Percentiles rank a stretch among this genome's conserved stretches.
Conservation (phyloP, 2,888 invertebrate genomes). For the Parelbella ahira region DNA sequence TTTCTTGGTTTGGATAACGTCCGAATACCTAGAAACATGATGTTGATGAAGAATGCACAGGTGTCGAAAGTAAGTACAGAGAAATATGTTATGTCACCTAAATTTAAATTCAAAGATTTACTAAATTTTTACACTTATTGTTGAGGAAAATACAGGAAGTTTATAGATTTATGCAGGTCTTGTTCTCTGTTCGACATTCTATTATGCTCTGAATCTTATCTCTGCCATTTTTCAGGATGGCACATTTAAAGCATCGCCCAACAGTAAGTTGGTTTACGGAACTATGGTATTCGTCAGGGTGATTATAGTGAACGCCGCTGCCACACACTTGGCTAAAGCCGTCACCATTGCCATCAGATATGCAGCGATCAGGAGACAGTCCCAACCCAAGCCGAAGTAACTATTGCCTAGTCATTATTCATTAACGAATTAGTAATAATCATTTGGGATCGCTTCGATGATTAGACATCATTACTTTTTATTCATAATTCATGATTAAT, state of each 20-base stretch:
- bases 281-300: slow-evolving; percentile 96
- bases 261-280: slow-evolving; percentile 91
- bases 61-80: slow-evolving; percentile 81
- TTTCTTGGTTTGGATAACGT: slow-evolving; percentile 93
- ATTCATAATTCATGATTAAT: too few relatives aligned
- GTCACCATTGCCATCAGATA: slow-evolving; percentile 94
- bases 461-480: too few relatives aligned
- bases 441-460: too few relatives aligned
- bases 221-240: slow-evolving; percentile 88
- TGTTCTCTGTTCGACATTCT: too few relatives aligned
- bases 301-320: slow-evolving; percentile 86
- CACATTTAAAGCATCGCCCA: slow-evolving; percentile 88
- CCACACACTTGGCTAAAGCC: slow-evolving; percentile 86
- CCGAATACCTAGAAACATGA: slow-evolving; percentile 90
- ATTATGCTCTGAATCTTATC: too few relatives aligned
- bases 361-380: slow-evolving; percentile 93
- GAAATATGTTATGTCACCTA: too few relatives aligned
- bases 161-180: too few relatives aligned
- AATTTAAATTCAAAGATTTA: too few relatives aligned
- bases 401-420: too few relatives aligned
- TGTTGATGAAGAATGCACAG: slow-evolving; percentile 96
- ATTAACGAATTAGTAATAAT: too few relatives aligned
- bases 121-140: too few relatives aligned
- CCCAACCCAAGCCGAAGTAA: slow-evolving; percentile 89
- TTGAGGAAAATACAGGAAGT: too few relatives aligned